Evolutionary conservation across 2,797 vertebrate species (phyloP), one percentile per base, ranked within the genome.

Genomic region (Squalus acanthias): DNA sequence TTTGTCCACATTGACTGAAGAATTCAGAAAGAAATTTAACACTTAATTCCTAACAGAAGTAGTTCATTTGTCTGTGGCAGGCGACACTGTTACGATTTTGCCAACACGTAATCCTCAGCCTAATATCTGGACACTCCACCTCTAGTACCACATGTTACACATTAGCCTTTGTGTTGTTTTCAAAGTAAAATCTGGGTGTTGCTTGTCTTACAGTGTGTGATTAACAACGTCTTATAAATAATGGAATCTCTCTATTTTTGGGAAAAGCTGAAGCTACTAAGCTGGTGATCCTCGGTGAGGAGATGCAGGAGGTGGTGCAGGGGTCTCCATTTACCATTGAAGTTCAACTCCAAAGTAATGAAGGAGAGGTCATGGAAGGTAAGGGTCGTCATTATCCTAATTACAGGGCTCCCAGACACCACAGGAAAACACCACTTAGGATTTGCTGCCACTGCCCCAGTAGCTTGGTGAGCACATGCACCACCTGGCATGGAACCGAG

Each of bases 201-300:
- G 65, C n/a, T 24, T 39, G n/a, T 3, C 63, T 67, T 65, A 46
- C 17, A 93, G 15, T 46, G 91, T 15, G 60, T 33, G 60, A n/a
- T 60, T 65, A 65, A 92, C 29, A 39, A 22, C 15, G 33, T 65
- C 60, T 92, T 92, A 17, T 33, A 65, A 63, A 65, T 63, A 33
- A 89, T 91, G 88, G 5, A 67, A 93, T 46, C 20, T 93, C 39
- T 93, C 22, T 20, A 2, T 57, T 57, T 69, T 93, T 93, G 63
- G 94, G 24, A 95, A 95, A 97, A 98, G 98, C 97, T 96, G 98
- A 97, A n/a, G 97, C 97, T 87, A 97, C 96, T 24, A 97, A 97
- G 96, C 97, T 97, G 10, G 97, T 96, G 96, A 97, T 98, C 63
- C 92, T 97, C 96, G 98, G 98, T 97, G 98, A 97, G 0, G 97